Conservation (phyloP, 1,140 invertebrate genomes). For the Drosophila chauvacae region DNA sequence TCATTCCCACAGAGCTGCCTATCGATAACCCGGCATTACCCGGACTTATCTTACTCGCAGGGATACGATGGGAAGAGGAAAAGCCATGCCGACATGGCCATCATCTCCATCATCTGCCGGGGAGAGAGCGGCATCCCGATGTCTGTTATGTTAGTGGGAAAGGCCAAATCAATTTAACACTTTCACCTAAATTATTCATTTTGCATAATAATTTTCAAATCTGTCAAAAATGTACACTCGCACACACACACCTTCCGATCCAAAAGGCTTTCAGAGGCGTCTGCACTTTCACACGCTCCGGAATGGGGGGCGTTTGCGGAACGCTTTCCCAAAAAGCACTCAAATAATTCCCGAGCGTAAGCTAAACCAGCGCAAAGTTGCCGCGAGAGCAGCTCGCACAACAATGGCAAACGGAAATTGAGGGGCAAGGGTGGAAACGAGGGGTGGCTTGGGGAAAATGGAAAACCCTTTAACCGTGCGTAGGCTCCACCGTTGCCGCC, state of each 20-base stretch:
- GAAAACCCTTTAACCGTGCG: constrained; percentile 81
- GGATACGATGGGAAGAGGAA: neutral
- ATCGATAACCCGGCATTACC: constrained; percentile 25
- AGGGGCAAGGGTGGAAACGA: constrained; percentile 5
- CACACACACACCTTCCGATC: constrained; percentile 24
- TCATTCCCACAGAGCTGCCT: constrained; percentile 31
- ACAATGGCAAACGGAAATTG: constrained; percentile 63
- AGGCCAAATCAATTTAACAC: constrained; percentile 82
- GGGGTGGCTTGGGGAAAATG: constrained; percentile 47
- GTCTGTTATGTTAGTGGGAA: constrained; percentile 63
- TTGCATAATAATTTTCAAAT: constrained; percentile 83
- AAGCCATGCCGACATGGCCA: constrained; percentile 55
- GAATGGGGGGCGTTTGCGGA: constrained; percentile 25
- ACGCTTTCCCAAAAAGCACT: constrained; percentile 71
- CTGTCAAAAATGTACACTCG: constrained; percentile 69
- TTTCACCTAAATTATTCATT: constrained; percentile 83
- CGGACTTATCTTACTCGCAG: constrained; percentile 7
- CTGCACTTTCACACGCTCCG: constrained; percentile 79
- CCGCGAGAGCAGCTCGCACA: constrained; percentile 55
- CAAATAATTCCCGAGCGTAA: constrained; percentile 81
- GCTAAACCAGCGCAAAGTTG: constrained; percentile 80
- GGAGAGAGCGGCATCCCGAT: constrained; percentile 11
- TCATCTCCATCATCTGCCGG: constrained; percentile 57
- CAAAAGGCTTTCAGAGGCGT: constrained; percentile 55
- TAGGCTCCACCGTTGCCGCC: constrained; percentile 45